Evolutionary conservation across 2,113 vertebrate species (phyloP), one percentile per base, ranked within the genome.

Genomic region (Lamprologus sp.): DNA sequence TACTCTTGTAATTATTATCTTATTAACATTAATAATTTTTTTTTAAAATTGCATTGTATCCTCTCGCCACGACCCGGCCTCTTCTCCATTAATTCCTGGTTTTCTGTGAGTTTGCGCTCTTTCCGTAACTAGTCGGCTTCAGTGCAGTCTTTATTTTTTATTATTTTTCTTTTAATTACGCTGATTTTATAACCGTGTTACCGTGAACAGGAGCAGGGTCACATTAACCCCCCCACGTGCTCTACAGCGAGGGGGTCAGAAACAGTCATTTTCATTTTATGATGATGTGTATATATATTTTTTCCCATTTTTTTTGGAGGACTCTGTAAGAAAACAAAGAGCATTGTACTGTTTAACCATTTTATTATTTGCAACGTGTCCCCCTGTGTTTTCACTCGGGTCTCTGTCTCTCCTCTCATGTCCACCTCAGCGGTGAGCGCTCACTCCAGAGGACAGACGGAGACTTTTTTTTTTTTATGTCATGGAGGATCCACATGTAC

Each of bases 1-100:
- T 94, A 91, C 90, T 95, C 86, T 91, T 93, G 92, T 94, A 94
- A 94, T 94, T 92, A 93, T 95, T 84, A 88, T 95, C 92, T 95
- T 95, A 95, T 95, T 94, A 94, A 94, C 94, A 84, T 90, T 91
- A 92, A 82, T 92, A 15, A 73, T 89, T 93, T 94, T 92, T 90
- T 56, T 56, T 0, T 6, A 17, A 10, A 54, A 91, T 93, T 91
- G 9, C 88, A 94, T 93, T 92, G 90, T 95, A 93, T 86, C 88
- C 89, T 91, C 86, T 88, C 68, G 79, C 84, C 84, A 21, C 79
- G 51, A 70, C 83, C 84, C 58, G 21, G 33, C 89, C 91, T 90
- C 73, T 81, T 84, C 87, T 90, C 77, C 82, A 85, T 88, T 63
- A 88, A 79, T 84, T 89, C 86, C 80, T 88, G 26, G 82, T 77